phyloP scores from a whole-genome alignment of 2,113 vertebrate genomes.

The Centropristis striata region DNA sequence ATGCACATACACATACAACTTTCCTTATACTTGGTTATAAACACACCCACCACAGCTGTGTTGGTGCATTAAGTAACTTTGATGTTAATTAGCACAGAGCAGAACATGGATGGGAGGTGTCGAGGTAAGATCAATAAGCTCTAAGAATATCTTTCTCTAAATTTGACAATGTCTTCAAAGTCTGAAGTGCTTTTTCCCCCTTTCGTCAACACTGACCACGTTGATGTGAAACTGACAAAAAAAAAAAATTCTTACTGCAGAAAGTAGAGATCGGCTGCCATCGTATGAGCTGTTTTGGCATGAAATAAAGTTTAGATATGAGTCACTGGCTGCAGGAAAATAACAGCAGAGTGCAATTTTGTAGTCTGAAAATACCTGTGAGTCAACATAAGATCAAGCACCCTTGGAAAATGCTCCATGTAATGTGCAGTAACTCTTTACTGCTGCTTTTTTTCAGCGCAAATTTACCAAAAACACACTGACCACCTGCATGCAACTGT shows the following conservation, averaged over 20 bases:
- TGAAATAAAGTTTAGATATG: constrained; percentile 29
- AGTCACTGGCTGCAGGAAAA: constrained; percentile 37
- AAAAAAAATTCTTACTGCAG: background rate
- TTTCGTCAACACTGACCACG: background rate
- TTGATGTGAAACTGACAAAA: constrained; percentile 4
- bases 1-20: constrained; percentile 1
- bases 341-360: constrained; percentile 26
- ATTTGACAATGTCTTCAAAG: constrained; percentile 21
- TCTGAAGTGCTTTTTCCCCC: background rate
- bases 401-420: constrained; percentile 24
- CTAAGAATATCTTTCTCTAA: constrained; percentile 33
- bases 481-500: constrained; percentile 2
- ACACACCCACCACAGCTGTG: constrained; percentile 29
- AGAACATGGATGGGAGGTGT: constrained; percentile 38
- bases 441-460: background rate
- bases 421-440: constrained; percentile 20
- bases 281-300: constrained; percentile 11
- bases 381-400: constrained; percentile 59
- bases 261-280: background rate
- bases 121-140: constrained; percentile 40
- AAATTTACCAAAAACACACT: background rate
- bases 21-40: background rate
- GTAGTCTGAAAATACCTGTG: constrained; percentile 38
- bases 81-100: constrained; percentile 54
- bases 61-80: constrained; percentile 35